These are phyloP conservation scores for Crenuchus spilurus DNA, from an alignment of 2,797 vertebrate species.

Conservation along the genomic window DNA sequence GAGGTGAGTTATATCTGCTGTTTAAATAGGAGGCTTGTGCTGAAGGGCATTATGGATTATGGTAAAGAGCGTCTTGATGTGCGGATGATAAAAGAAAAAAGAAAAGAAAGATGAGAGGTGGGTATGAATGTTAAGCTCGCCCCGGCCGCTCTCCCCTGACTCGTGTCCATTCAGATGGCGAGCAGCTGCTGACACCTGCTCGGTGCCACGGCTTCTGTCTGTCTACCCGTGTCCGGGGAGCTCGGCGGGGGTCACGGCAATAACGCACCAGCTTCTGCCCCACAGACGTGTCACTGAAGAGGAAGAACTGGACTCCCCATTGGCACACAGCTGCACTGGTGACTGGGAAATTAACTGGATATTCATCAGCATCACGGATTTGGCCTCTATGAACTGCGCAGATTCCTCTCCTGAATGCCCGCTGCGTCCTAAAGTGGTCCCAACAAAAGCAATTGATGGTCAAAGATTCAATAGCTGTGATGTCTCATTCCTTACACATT, in stretches of 20 bases:
- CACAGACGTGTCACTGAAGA: background rate
- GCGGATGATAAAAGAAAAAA: slow-evolving; percentile 14
- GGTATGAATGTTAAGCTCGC: slow-evolving; percentile 18
- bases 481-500: background rate
- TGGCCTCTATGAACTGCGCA: background rate
- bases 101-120: slow-evolving; percentile 9
- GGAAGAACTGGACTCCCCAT: background rate
- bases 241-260: background rate
- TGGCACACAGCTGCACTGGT: background rate
- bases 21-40: slow-evolving; percentile 19
- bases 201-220: background rate
- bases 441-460: background rate
- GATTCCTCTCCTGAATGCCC: background rate
- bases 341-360: background rate
- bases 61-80: slow-evolving; percentile 41
- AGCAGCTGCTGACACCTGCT: slow-evolving; percentile 8
- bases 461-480: slow-evolving; percentile 1
- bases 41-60: slow-evolving; percentile 48
- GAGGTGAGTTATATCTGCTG: slow-evolving; percentile 37
- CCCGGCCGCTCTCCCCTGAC: background rate
- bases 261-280: background rate
- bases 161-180: slow-evolving; percentile 12
- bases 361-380: slow-evolving; percentile 1
- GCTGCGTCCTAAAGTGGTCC: background rate
- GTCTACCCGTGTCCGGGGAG: background rate